A percentile compares a stretch with the other conserved stretches of the same genome.
Evolutionary conservation across 1,140 invertebrate species (phyloP).

Genomic region (Temnothorax curvispinosus): DNA sequence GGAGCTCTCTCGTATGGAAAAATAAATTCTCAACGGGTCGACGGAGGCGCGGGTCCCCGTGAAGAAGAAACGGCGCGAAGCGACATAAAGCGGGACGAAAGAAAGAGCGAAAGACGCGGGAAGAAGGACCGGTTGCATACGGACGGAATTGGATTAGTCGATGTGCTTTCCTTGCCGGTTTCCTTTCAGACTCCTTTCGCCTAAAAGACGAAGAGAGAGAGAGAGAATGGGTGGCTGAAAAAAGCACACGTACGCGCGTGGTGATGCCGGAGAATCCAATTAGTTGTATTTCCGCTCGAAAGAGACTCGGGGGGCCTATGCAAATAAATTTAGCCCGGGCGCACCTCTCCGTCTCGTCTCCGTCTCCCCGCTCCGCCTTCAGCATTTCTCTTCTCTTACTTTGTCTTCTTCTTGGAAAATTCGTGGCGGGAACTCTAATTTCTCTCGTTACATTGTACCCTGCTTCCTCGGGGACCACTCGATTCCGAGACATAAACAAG

Average conservation of each 20-base stretch:
- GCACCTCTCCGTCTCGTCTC: neutral
- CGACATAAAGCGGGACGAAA: conserved; percentile 45
- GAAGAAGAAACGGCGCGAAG: conserved; percentile 45
- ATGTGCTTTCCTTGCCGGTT: conserved; percentile 65
- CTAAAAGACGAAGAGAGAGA: neutral
- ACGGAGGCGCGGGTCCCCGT: conserved; percentile 21
- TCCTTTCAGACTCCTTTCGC: neutral
- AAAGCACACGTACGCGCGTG: conserved; percentile 37
- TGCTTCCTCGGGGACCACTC: conserved; percentile 53
- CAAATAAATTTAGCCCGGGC: conserved; percentile 67
- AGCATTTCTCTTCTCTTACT: conserved; percentile 15
- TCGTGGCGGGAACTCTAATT: conserved; percentile 60
- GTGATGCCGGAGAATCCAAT: conserved; percentile 60
- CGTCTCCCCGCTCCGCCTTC: neutral
- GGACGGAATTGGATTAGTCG: conserved; percentile 72
- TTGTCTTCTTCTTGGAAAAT: conserved; percentile 52
- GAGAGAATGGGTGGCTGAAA: neutral
- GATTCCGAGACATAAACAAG: conserved; percentile 69
- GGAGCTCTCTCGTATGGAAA: conserved; percentile 63
- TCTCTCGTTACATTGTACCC: conserved; percentile 58
- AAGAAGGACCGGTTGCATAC: conserved; percentile 57
- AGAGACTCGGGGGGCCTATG: conserved; percentile 69
- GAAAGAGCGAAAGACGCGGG: conserved; percentile 34
- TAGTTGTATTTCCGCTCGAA: conserved; percentile 66
- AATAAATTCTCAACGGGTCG: conserved; percentile 67